Evolutionary conservation across 2,888 invertebrate species (phyloP).

Genomic region (Pasiphila rectangulata): DNA sequence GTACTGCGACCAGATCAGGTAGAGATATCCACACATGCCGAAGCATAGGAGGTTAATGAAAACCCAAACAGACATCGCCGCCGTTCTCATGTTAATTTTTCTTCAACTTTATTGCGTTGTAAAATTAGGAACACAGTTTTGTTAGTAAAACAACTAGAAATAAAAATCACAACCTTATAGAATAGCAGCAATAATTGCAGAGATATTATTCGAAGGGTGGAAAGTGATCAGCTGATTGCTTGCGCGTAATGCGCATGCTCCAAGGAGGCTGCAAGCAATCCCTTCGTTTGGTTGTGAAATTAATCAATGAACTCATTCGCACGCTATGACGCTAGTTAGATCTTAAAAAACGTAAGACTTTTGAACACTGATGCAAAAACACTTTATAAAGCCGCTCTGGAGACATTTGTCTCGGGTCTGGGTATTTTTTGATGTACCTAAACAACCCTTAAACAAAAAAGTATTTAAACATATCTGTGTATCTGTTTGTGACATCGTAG

Average conservation of each 20-base stretch:
- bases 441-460: no score
- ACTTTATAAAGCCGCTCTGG: no score
- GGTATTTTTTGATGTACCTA: no score
- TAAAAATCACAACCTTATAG: constrained; percentile 45
- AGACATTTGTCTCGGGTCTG: no score
- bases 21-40: constrained; percentile 87
- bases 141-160: constrained; percentile 16
- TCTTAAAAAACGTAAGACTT: no score
- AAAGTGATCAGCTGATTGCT: constrained; percentile 55
- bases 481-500: no score
- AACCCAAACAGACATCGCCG: constrained; percentile 85
- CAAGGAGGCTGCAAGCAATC: constrained; percentile 33
- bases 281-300: constrained; percentile 12
- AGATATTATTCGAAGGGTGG: constrained; percentile 40
- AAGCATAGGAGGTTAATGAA: constrained; percentile 86
- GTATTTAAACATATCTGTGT: no score
- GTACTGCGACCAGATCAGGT: constrained; percentile 86
- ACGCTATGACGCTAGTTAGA: constrained; percentile 5
- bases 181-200: constrained; percentile 22
- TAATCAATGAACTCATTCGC: constrained; percentile 9
- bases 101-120: background rate
- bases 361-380: no score
- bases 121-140: constrained; percentile 17
- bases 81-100: constrained; percentile 78
- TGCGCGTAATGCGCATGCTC: constrained; percentile 53